These are phyloP conservation scores for Bergia puertoricense DNA, from an alignment of 92 coral and sea anemone species.

Conservation along the genomic window DNA sequence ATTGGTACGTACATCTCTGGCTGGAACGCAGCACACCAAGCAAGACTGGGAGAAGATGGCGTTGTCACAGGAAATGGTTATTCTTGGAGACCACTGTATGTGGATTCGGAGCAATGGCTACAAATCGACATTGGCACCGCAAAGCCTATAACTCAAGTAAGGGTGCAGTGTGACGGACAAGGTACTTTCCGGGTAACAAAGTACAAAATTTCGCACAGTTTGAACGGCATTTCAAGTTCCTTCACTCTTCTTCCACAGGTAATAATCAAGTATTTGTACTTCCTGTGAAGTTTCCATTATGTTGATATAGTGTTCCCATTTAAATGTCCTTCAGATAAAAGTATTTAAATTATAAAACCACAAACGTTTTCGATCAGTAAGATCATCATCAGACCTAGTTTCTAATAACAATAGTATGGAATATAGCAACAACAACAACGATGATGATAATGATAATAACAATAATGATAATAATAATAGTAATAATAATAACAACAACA, in stretches of 20 bases:
- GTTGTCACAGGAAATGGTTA: neutral
- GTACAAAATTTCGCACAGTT: constrained; percentile 4
- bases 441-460: too few relatives aligned
- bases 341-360: too few relatives aligned
- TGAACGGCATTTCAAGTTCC: neutral
- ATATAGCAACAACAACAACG: too few relatives aligned
- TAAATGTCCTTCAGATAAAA: too few relatives aligned
- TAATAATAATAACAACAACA: too few relatives aligned
- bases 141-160: neutral
- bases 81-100: neutral
- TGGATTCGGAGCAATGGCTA: neutral
- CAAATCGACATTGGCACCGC: neutral
- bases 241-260: neutral
- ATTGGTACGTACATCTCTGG: neutral
- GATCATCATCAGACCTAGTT: too few relatives aligned
- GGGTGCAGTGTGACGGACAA: neutral
- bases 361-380: too few relatives aligned
- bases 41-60: neutral
- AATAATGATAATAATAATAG: too few relatives aligned
- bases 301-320: too few relatives aligned
- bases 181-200: neutral
- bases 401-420: too few relatives aligned
- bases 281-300: neutral
- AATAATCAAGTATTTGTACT: neutral
- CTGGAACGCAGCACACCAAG: neutral